Evolutionary conservation across 2,797 vertebrate species (phyloP), one percentile per base, ranked within the genome.

Genomic region (Squalus acanthias): DNA sequence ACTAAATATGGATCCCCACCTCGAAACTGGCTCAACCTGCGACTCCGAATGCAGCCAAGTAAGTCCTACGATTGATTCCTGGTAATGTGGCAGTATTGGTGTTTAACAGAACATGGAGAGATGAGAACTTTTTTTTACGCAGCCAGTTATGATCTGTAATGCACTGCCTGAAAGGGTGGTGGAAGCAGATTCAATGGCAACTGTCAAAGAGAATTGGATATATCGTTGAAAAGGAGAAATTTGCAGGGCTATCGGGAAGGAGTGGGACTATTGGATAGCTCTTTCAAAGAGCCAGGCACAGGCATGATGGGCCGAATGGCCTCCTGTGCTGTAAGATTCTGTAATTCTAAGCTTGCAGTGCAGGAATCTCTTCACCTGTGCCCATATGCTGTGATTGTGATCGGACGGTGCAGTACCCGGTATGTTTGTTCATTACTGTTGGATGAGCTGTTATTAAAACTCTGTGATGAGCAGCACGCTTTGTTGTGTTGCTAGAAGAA

Each of bases 11-110:
- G 98, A 74, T 97, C 97, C 0, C 97, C 98, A 26, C 98, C 97
- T 7, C 96, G 70, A 95, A 98, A 97, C 97, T 98, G 98, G 98
- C 98, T 98, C 0, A 97, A 97, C 9, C 97, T 98, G 96, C 97
- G 97, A 46, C 5, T 97, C 46, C 97, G 98, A 91, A 97, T 97
- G 2, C 94, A 95, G 50, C 69, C 69, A 72, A 97, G 98, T 98
- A 97, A 99, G 98, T 98, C 96, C 88, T 3, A 96, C 96, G 97
- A 91, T 69, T 96, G 79, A 96, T 96, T 95, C 46, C n/a, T 95
- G 57, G 57, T 60, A 65, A 65, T 24, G 88, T 65, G n/a, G n/a
- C 91, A 5, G 20, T 93, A 9, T 91, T 63, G 3, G 57, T 91
- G 17, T 46, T 69, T 93, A 67, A 69, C 33, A 46, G 10, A 69